Evolutionary conservation across 2,113 vertebrate genomes (phyloP).

Genomic region (Philantomba maxwellii): DNA sequence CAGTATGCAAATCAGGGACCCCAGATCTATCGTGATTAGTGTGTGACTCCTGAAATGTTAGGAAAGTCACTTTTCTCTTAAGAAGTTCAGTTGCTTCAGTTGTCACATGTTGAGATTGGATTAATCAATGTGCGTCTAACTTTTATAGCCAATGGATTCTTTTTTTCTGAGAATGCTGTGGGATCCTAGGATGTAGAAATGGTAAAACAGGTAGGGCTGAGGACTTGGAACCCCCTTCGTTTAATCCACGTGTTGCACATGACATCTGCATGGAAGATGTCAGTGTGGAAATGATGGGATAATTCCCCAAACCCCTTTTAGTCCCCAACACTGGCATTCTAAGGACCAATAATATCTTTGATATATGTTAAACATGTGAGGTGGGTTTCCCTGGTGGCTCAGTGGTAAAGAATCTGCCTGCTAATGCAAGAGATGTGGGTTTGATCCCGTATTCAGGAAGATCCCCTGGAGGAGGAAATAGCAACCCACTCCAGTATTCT

Average conservation of each 20-base stretch:
- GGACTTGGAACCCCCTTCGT: neutral
- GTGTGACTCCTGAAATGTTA: neutral
- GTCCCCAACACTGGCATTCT: neutral
- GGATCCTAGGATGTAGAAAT: neutral
- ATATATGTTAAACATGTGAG: neutral
- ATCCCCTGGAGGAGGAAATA: neutral
- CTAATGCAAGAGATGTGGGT: neutral
- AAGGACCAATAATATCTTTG: neutral
- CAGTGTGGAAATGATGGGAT: neutral
- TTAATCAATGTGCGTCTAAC: neutral
- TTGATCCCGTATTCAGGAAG: neutral
- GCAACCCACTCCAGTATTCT: neutral
- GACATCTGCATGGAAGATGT: neutral
- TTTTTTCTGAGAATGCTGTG: neutral
- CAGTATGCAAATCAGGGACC: neutral
- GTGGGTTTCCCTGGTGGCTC: neutral
- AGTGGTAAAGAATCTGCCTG: neutral
- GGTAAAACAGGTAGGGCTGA: neutral
- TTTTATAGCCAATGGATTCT: neutral
- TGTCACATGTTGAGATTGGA: neutral
- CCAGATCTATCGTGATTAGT: neutral
- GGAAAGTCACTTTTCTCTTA: neutral
- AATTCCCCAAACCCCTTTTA: neutral
- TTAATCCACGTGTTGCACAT: neutral
- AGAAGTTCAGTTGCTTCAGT: neutral